These are phyloP conservation scores for Meganola albula DNA, from an alignment of 2,888 invertebrate species.

Conservation along the genomic window DNA sequence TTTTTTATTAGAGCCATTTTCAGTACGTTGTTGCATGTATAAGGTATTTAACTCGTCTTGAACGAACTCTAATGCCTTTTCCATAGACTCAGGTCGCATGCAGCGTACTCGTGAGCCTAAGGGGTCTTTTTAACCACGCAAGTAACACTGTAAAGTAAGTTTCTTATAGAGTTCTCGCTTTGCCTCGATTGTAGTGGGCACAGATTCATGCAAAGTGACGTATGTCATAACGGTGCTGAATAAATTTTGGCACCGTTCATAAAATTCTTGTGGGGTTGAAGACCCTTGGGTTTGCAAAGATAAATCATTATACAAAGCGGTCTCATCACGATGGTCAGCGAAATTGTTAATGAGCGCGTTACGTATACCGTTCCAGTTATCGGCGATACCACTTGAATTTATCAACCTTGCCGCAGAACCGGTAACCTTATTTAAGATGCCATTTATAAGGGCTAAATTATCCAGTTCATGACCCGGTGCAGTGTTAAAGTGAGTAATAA, in stretches of 20 bases:
- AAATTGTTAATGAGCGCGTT: background rate
- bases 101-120: background rate
- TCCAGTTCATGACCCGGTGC: background rate
- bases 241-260: no score
- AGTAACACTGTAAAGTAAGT: background rate
- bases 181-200: no score
- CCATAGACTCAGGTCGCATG: no score
- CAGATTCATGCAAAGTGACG: no score
- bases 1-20: background rate
- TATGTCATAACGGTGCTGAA: no score
- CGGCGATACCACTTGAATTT: background rate
- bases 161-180: no score
- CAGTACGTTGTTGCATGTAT: background rate
- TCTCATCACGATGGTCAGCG: background rate
- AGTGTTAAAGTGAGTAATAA: no score
- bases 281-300: background rate
- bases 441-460: conserved; percentile 1
- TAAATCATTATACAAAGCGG: no score
- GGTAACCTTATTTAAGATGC: background rate
- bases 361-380: conserved; percentile 1
- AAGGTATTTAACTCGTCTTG: background rate
- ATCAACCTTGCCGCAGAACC: background rate
- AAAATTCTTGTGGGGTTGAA: background rate
- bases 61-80: background rate
- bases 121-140: background rate